Conservation (phyloP, 2,797 vertebrate genomes). For the Odontamblyopus lacepedii region DNA sequence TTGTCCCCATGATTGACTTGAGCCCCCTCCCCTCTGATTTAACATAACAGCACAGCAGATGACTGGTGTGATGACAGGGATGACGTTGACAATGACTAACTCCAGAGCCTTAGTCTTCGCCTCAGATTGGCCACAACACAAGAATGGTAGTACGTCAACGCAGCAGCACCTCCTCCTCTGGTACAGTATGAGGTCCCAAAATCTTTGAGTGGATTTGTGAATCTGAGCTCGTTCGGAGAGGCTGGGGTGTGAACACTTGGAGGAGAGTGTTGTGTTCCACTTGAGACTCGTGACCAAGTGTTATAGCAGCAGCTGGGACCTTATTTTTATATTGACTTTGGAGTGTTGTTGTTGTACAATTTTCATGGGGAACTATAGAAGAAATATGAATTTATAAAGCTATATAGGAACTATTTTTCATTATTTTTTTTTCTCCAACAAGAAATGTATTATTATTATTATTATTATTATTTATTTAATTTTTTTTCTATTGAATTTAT, state of each 20-base stretch:
- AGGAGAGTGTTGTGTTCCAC: conserved; percentile 12
- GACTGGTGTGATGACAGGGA: conserved; percentile 40
- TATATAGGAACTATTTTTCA: no score
- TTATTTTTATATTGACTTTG: not conserved
- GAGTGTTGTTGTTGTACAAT: no score
- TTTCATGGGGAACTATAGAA: no score
- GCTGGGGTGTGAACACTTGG: not conserved
- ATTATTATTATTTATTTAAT: no score
- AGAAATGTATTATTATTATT: no score
- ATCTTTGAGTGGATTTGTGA: conserved; percentile 34
- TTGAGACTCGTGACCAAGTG: conserved; percentile 1
- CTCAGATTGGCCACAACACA: conserved; percentile 41
- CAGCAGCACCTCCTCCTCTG: conserved; percentile 12
- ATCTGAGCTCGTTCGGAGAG: conserved; percentile 1
- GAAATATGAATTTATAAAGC: no score
- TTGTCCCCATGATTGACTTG: not conserved
- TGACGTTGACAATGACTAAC: conserved; percentile 44
- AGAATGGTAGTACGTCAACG: conserved; percentile 43
- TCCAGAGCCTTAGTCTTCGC: conserved; percentile 37
- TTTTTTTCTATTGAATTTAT: not conserved
- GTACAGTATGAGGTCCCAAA: conserved; percentile 16
- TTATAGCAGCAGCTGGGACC: not conserved
- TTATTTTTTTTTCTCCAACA: no score
- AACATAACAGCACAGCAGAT: conserved; percentile 34
- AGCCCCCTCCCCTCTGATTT: conserved; percentile 22